Percentiles rank a stretch among this genome's conserved stretches.
Evolutionary conservation across 2,888 invertebrate genomes (phyloP).

Genomic region (Coenonympha glycerion): DNA sequence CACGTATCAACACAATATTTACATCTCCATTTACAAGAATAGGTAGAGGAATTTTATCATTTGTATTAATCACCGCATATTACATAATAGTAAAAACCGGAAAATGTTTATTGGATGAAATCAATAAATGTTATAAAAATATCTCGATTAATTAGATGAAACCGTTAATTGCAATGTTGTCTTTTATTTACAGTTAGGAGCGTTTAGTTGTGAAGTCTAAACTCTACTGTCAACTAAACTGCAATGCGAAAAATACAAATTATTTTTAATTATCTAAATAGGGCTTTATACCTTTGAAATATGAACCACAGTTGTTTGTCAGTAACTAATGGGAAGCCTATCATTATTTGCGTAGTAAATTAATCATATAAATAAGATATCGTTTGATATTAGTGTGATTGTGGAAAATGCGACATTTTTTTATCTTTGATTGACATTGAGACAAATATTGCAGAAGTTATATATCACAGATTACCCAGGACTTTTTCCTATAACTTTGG

Average conservation of each 20-base stretch:
- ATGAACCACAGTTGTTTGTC: constrained; percentile 34
- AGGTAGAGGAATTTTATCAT: neutral
- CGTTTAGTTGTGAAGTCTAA: neutral
- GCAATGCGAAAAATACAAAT: neutral
- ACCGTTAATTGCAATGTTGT: no score
- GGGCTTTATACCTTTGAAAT: constrained; percentile 28
- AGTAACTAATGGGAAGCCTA: constrained; percentile 33
- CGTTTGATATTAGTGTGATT: constrained; percentile 38
- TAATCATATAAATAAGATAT: constrained; percentile 52
- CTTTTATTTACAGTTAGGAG: neutral
- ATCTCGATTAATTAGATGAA: no score
- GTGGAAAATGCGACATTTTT: constrained; percentile 48
- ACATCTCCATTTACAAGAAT: neutral
- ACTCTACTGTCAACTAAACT: neutral
- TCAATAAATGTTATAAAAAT: no score
- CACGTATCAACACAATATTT: neutral
- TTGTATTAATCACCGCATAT: neutral
- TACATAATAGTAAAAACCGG: neutral
- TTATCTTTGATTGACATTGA: neutral
- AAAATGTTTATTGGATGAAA: no score
- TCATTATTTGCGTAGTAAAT: constrained; percentile 58
- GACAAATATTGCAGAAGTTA: neutral
- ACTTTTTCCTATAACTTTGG: no score
- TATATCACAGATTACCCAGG: neutral
- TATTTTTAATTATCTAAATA: neutral